Conservation (phyloP, 2,113 vertebrate species). For the Cyphomyrus discorhynchus region DNA sequence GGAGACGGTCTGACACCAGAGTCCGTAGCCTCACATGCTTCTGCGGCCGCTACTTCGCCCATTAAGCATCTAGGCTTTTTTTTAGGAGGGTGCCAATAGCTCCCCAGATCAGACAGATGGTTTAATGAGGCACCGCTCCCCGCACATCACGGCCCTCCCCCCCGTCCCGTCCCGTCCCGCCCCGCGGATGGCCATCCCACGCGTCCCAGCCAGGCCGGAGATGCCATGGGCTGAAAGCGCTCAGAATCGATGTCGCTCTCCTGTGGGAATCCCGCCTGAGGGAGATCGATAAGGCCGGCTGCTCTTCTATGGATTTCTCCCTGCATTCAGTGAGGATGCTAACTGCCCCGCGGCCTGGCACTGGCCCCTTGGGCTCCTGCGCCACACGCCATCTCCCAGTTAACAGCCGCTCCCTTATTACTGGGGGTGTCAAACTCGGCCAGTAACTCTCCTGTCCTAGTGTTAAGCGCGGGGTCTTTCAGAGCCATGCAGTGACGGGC, state of each 20-base stretch:
- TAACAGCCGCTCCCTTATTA: not conserved
- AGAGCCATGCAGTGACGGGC: not conserved
- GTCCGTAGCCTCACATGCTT: slow-evolving; percentile 22
- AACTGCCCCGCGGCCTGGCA: not conserved
- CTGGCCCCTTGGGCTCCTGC: not conserved
- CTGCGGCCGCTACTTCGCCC: slow-evolving; percentile 38
- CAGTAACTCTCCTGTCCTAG: not conserved
- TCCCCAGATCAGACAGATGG: slow-evolving; percentile 37
- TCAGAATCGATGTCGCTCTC: slow-evolving; percentile 63
- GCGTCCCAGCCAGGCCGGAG: not conserved
- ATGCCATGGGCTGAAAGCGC: slow-evolving; percentile 28
- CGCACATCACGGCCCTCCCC: not conserved
- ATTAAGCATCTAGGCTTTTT: slow-evolving; percentile 30
- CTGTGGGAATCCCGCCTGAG: slow-evolving; percentile 44
- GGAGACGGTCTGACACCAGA: slow-evolving; percentile 39
- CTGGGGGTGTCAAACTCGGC: not conserved
- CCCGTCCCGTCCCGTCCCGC: not conserved
- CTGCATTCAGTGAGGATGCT: slow-evolving; percentile 19
- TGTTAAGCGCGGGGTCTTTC: not conserved
- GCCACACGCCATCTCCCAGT: not conserved
- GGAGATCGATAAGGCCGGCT: slow-evolving; percentile 62
- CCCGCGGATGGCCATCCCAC: not conserved
- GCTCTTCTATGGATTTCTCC: slow-evolving; percentile 51
- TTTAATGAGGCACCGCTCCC: slow-evolving; percentile 37
- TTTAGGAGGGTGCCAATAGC: slow-evolving; percentile 23